Evolutionary conservation across 2,113 vertebrate genomes (phyloP), one percentile per base, ranked within the genome.

Genomic region (Melospiza melodia): DNA sequence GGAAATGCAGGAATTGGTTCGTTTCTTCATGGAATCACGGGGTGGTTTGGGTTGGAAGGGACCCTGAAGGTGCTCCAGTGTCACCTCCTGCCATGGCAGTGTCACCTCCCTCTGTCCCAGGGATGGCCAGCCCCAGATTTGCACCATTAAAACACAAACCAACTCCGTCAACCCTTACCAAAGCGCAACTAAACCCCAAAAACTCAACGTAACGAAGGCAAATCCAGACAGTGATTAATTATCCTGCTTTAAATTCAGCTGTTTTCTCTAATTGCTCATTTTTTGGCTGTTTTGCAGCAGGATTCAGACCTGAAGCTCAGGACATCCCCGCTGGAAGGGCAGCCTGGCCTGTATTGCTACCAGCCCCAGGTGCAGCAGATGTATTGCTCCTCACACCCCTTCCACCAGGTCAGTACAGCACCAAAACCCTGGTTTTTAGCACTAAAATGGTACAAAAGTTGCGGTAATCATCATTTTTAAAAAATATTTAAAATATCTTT

Each of bases 281-380:
- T 35, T 27, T 44, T 73, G 27, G 20, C 68, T 97, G 28, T 95
- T 81, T 97, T 90, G 72, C 78, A 88, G 57, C 95, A 97, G 96
- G 98, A 97, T 11, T 95, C 98, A 33, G 98, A 98, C 24, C 67
- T 98, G 31, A 98, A 98, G 84, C 92, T 98, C 37, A 98, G 98
- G 93, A 94, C 97, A 28, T 76, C 94, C 12, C 87, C 97, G 25
- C 83, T 98, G 95, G 98, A 98, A 51, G 98, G 93, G 44, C 97
- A 97, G 54, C 96, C 97, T 15, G 96, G 97, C 41, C 81, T 98
- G 87, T 98, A 98, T 11, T 98, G 98, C 94, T 98, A 98, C 84
- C 98, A 98, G 91, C 97, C 98, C 25, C 97, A 95, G n/a, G 83
- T 98, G 85, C 98, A 98, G 49, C 97, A 98, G 58, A 97, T 98